A percentile compares a stretch with the other conserved stretches of the same genome.
These are phyloP conservation scores for Leptobrachium leishanense DNA, from an alignment of 2,113 vertebrate species.

Conservation along the genomic window DNA sequence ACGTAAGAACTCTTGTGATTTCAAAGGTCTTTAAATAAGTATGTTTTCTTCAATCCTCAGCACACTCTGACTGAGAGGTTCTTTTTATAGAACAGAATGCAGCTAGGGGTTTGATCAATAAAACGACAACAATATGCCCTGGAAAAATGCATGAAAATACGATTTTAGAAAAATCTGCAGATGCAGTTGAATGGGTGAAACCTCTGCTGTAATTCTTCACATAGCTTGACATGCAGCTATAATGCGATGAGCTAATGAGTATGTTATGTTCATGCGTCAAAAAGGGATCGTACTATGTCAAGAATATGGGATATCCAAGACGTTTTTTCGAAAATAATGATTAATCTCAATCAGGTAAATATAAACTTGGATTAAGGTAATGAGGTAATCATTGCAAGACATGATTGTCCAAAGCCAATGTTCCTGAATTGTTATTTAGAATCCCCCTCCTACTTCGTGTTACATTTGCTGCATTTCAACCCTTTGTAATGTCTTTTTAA, in stretches of 20 bases:
- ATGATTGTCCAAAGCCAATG: too few species aligned
- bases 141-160: too few species aligned
- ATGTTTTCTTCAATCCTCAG: too few species aligned
- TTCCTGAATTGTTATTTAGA: too few species aligned
- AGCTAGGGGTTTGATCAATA: too few species aligned
- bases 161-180: too few species aligned
- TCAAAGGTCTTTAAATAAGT: too few species aligned
- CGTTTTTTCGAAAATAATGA: background rate
- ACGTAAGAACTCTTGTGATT: too few species aligned
- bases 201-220: constrained; percentile 34
- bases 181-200: constrained; percentile 4
- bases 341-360: background rate
- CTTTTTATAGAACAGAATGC: too few species aligned
- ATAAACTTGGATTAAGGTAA: background rate
- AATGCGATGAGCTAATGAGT: constrained; percentile 54
- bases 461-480: constrained; percentile 46
- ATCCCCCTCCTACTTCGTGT: constrained; percentile 36
- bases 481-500: constrained; percentile 53
- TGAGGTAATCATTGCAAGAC: background rate
- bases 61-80: too few species aligned
- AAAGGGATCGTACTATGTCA: constrained; percentile 52
- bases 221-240: constrained; percentile 51
- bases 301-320: background rate
- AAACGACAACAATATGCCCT: too few species aligned
- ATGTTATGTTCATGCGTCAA: constrained; percentile 58